A percentile compares a stretch with the other conserved stretches of the same genome.
phyloP scores from a whole-genome alignment of 2,797 vertebrate species.

The Gymnodraco acuticeps region DNA sequence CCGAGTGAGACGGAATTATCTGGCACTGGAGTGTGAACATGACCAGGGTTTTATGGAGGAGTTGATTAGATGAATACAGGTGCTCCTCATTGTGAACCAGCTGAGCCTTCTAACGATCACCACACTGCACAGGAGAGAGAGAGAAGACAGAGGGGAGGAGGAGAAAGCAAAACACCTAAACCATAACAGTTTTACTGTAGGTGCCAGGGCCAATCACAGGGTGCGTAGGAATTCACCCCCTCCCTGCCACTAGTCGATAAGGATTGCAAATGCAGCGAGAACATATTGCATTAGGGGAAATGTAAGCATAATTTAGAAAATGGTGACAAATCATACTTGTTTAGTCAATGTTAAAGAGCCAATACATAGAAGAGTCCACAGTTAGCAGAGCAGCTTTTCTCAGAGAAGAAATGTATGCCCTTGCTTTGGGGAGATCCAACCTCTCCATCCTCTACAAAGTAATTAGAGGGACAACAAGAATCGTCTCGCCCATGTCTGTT shows the following conservation, averaged over 20 bases:
- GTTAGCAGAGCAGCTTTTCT: not conserved
- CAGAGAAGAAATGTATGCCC: not conserved
- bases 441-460: conserved; percentile 22
- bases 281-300: conserved; percentile 5
- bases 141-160: no score
- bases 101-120: no score
- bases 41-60: no score
- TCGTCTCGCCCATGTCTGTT: conserved; percentile 22
- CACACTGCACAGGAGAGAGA: no score
- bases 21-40: no score
- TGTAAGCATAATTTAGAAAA: not conserved
- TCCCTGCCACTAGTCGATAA: conserved; percentile 14
- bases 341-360: conserved; percentile 5
- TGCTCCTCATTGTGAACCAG: no score
- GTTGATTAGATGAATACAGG: no score
- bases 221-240: conserved; percentile 21
- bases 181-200: not conserved
- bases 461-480: conserved; percentile 60
- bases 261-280: conserved; percentile 19
- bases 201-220: conserved; percentile 25
- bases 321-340: not conserved
- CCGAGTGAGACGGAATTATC: no score
- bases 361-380: not conserved
- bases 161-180: no score
- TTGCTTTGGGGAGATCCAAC: conserved; percentile 19